These are phyloP conservation scores for Acanthosepion esculentum DNA, from an alignment of 2,888 invertebrate species.

Conservation along the genomic window DNA sequence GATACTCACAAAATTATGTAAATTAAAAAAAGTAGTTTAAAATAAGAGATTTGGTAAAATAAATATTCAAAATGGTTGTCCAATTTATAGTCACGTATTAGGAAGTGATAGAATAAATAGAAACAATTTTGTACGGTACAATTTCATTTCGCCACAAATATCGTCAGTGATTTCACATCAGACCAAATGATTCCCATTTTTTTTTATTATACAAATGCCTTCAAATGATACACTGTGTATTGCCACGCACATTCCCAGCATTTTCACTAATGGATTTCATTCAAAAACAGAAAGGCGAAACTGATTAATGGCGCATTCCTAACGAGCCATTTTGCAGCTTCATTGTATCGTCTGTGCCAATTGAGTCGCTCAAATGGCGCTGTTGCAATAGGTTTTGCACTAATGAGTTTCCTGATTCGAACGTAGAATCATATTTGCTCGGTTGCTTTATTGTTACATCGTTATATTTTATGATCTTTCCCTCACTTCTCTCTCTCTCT, in stretches of 20 bases:
- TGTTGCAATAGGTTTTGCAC: neutral
- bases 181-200: neutral
- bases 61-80: neutral
- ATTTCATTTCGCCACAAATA: neutral
- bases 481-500: neutral
- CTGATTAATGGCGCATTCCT: neutral
- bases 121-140: neutral
- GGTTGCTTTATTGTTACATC: neutral
- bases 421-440: neutral
- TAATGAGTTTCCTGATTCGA: neutral
- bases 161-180: neutral
- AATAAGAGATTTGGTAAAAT: neutral
- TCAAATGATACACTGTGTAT: neutral
- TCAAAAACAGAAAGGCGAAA: neutral
- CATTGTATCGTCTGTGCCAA: neutral
- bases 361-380: neutral
- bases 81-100: neutral
- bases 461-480: neutral
- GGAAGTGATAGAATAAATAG: neutral
- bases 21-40: neutral
- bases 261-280: neutral
- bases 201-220: neutral
- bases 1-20: too few relatives aligned
- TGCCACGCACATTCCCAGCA: neutral
- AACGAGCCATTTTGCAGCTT: neutral